Conservation (phyloP, 2,113 vertebrate species). For the Dascyllus trimaculatus region DNA sequence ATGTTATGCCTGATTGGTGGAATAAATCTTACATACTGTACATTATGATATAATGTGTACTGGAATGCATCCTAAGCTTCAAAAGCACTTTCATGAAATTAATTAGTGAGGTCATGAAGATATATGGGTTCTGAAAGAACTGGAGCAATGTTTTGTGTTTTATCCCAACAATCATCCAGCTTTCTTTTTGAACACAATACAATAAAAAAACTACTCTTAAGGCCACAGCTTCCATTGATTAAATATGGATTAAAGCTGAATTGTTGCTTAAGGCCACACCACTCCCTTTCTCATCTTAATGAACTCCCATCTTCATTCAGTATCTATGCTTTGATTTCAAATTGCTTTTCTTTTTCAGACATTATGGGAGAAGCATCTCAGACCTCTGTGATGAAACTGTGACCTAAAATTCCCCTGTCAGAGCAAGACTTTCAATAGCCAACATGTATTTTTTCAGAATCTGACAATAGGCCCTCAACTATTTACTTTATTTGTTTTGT, state of each 20-base stretch:
- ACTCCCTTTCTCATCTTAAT: not conserved
- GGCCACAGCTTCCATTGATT: not conserved
- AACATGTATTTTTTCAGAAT: not conserved
- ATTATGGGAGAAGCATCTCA: not conserved
- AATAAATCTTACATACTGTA: too few relatives aligned
- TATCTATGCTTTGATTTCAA: too few relatives aligned
- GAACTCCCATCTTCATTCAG: not conserved
- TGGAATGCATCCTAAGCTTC: too few relatives aligned
- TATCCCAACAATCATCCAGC: not conserved
- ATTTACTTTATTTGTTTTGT: too few relatives aligned
- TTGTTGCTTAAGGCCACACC: not conserved
- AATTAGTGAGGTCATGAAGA: too few relatives aligned
- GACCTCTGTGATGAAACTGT: not conserved
- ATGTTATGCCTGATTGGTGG: too few relatives aligned
- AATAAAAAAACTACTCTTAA: not conserved
- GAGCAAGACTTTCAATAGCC: slow-evolving; percentile 1
- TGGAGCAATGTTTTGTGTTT: not conserved
- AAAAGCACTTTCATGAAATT: too few relatives aligned
- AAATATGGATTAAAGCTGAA: not conserved
- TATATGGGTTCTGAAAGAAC: not conserved
- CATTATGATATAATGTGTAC: too few relatives aligned
- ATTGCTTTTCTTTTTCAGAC: not conserved
- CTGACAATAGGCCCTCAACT: not conserved
- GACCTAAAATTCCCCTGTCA: not conserved
- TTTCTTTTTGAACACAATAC: not conserved